Percentiles rank a stretch among this genome's conserved stretches.
Evolutionary conservation across 2,888 invertebrate species (phyloP).

Genomic region (Liopterus haemorrhoidalis): DNA sequence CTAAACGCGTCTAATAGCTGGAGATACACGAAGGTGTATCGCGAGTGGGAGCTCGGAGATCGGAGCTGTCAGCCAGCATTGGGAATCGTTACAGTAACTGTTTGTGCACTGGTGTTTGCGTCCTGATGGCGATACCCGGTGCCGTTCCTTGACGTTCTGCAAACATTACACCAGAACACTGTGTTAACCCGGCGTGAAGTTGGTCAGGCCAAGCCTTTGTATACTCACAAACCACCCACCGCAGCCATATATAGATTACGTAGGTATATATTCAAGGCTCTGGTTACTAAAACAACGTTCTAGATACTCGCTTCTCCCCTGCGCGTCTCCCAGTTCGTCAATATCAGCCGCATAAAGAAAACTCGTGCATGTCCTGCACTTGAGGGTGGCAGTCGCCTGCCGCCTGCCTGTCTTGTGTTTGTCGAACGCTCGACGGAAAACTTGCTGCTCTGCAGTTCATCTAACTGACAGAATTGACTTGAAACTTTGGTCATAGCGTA

Average conservation of each 20-base stretch:
- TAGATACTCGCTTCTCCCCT: neutral
- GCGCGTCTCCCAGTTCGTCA: no score
- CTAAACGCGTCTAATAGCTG: conserved; percentile 7
- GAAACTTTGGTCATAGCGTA: conserved; percentile 19
- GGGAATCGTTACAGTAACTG: conserved; percentile 21
- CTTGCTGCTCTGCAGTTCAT: conserved; percentile 16
- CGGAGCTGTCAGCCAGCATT: conserved; percentile 3
- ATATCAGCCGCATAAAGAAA: no score
- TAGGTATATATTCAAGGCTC: conserved; percentile 20
- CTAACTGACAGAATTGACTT: conserved; percentile 10
- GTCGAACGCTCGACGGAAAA: conserved; percentile 1
- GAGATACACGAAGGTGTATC: conserved; percentile 1
- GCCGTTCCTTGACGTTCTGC: conserved; percentile 14
- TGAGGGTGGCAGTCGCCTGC: no score
- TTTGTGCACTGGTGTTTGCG: conserved; percentile 23
- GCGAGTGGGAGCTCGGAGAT: conserved; percentile 5
- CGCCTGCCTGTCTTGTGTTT: no score
- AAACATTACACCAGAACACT: conserved; percentile 6
- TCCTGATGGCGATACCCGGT: conserved; percentile 15
- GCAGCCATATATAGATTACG: conserved; percentile 17
- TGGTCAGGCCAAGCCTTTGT: conserved; percentile 18
- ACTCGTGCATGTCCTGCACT: no score
- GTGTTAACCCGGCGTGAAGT: neutral
- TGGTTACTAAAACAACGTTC: conserved; percentile 21
- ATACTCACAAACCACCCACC: conserved; percentile 9